A percentile compares a stretch with the other conserved stretches of the same genome.
phyloP scores from a whole-genome alignment of 2,888 invertebrate genomes.

The Uloborus plumipes region DNA sequence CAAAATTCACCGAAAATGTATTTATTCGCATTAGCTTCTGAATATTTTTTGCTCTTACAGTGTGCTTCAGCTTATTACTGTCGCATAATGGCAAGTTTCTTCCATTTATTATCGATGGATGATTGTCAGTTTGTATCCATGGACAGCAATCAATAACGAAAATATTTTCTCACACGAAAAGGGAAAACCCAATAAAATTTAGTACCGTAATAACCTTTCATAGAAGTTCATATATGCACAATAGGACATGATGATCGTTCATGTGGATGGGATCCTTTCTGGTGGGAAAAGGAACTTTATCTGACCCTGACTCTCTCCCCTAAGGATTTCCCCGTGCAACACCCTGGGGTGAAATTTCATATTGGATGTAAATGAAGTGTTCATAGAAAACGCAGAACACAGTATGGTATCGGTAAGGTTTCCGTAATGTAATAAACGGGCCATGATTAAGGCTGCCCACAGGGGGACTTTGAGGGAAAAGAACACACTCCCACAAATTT shows the following conservation, averaged over 20 bases:
- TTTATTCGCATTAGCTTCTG: no score
- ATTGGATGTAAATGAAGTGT: conserved; percentile 51
- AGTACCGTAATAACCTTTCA: conserved; percentile 31
- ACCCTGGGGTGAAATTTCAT: conserved; percentile 57
- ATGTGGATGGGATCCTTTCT: neutral
- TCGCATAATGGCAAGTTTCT: no score
- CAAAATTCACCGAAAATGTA: no score
- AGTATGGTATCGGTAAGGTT: conserved; percentile 14
- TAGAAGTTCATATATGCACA: conserved; percentile 30
- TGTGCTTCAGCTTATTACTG: no score
- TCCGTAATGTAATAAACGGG: conserved; percentile 45
- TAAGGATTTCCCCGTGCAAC: conserved; percentile 2
- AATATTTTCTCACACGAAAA: neutral
- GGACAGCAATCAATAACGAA: no score
- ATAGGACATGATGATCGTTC: conserved; percentile 31
- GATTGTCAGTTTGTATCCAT: no score
- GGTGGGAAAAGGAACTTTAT: neutral
- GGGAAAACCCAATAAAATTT: conserved; percentile 28
- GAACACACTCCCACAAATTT: neutral
- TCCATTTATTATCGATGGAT: no score
- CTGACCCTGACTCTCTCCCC: neutral
- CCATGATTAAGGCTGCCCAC: neutral
- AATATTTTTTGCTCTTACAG: no score
- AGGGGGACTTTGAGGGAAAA: neutral
- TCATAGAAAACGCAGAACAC: conserved; percentile 9